Evolutionary conservation across 1,140 invertebrate genomes (phyloP).

Genomic region (Calosoma granatense): DNA sequence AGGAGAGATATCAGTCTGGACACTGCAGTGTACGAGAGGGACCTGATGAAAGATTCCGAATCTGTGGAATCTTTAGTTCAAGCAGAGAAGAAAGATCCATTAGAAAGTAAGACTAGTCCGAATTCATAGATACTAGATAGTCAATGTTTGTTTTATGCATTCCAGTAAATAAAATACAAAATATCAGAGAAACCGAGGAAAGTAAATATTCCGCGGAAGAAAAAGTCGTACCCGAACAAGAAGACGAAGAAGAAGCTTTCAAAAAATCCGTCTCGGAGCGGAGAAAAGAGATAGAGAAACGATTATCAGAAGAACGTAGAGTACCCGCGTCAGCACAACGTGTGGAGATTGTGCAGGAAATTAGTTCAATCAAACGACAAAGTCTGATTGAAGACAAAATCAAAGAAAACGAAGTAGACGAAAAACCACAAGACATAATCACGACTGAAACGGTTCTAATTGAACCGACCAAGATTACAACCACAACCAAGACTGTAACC

Average conservation of each 20-base stretch:
- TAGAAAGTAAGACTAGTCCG: neutral
- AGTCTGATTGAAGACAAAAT: conserved; percentile 47
- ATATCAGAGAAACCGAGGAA: conserved; percentile 49
- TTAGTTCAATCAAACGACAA: conserved; percentile 57
- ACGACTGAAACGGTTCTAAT: conserved; percentile 17
- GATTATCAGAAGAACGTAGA: conserved; percentile 50
- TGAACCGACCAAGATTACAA: conserved; percentile 12
- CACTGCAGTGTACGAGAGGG: conserved; percentile 44
- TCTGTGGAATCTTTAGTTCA: conserved; percentile 46
- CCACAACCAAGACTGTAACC: conserved; percentile 12
- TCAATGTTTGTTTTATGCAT: neutral
- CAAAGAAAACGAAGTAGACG: conserved; percentile 29
- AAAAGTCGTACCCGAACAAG: conserved; percentile 50
- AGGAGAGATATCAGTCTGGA: conserved; percentile 39
- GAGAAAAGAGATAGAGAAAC: conserved; percentile 58
- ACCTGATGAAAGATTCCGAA: conserved; percentile 60
- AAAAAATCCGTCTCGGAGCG: conserved; percentile 57
- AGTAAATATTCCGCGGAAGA: conserved; percentile 62
- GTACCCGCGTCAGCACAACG: conserved; percentile 55
- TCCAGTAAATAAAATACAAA: conserved; percentile 32
- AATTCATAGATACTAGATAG: neutral
- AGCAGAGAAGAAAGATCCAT: conserved; percentile 28
- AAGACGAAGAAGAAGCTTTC: conserved; percentile 52
- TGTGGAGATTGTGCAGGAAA: conserved; percentile 55
- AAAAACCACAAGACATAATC: conserved; percentile 12